Base-by-base conservation (phyloP, 2,888 invertebrate species). In the Stenodera caucasica region DNA sequence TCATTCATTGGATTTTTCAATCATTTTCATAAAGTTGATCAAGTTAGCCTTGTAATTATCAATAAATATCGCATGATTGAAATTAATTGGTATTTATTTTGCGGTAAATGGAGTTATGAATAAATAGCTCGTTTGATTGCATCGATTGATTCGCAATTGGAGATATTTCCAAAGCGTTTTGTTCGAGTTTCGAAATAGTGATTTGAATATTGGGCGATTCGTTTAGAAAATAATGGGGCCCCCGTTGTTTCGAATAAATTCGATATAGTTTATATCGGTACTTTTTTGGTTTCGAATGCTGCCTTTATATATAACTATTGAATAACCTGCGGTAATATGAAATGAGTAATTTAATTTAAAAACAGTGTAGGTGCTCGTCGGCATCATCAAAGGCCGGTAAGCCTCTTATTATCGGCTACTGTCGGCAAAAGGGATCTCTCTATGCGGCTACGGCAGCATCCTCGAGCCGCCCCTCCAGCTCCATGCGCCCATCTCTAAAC, bases 341-440 rank as follows among this genome's bases (percentile, higher is more conserved):
- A 77, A 77, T 76, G 76, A 75, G 77, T 78, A 77, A 77, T 77
- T 77, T 78, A 77, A 77, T 77, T 78, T 77, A 77, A 77, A 76
- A 76, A 77, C 77, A 77, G 77, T 77, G 77, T 78, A 78, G 78
- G 76, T 77, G 78, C 75, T 69, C 69, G 74, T 70, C 76, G 77
- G 77, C 76, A 73, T 73, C 76, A 72, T 77, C 78, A 79, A 79
- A 78, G 77, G 70, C 70, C 68, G 67, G 72, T 75, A 75, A 76
- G 75, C 75, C 79, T 77, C 78, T 79, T 78, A 79, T 79, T 79
- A 79, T 78, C 78, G 76, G 79, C 79, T 79, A 79, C 79, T 79
- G 79, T 77, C 77, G 78, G 78, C 76, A 73, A 70, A 72, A 72
- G 70, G 72, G 69, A 72, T 73, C 71, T 71, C 66, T 54, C 61